These are phyloP conservation scores for Drosophila colorata DNA, from an alignment of 2,888 invertebrate genomes.

Conservation along the genomic window DNA sequence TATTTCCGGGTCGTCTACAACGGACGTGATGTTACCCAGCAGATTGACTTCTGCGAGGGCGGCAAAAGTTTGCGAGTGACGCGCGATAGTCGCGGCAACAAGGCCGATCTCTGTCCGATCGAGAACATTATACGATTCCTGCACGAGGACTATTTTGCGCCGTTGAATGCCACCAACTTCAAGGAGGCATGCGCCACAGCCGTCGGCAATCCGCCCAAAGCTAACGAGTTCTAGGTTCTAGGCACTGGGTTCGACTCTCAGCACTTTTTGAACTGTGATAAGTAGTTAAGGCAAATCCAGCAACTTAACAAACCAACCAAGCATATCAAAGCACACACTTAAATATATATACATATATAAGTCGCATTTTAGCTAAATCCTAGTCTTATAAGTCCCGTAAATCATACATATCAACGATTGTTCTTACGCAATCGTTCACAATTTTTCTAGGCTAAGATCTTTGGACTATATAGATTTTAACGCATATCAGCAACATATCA, in stretches of 20 bases:
- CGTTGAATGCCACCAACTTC: slow-evolving; percentile 94
- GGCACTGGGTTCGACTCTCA: slow-evolving; percentile 12
- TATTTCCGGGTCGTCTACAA: slow-evolving; percentile 94
- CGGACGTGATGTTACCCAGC: slow-evolving; percentile 93
- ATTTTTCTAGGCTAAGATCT: slow-evolving; percentile 20
- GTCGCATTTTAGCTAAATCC: slow-evolving; percentile 38
- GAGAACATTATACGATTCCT: slow-evolving; percentile 95
- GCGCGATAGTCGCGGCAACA: slow-evolving; percentile 86
- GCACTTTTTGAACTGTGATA: slow-evolving; percentile 73
- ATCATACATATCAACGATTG: slow-evolving; percentile 69
- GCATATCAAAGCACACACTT: slow-evolving; percentile 38
- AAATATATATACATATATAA: slow-evolving; percentile 25
- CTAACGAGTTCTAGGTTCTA: slow-evolving; percentile 80
- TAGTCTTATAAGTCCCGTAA: slow-evolving; percentile 17
- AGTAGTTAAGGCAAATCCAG: slow-evolving; percentile 49
- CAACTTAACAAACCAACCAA: slow-evolving; percentile 31
- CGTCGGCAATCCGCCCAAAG: slow-evolving; percentile 77
- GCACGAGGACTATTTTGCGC: slow-evolving; percentile 93
- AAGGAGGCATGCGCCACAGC: slow-evolving; percentile 91
- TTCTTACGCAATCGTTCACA: slow-evolving; percentile 31
- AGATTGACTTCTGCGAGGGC: slow-evolving; percentile 91
- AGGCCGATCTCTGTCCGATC: slow-evolving; percentile 91
- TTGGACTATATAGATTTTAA: neutral
- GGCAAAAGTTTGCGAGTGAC: slow-evolving; percentile 87
- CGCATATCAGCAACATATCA: slow-evolving; percentile 52